Conservation (phyloP, 1,140 invertebrate species). For the Drosophila auraria region DNA sequence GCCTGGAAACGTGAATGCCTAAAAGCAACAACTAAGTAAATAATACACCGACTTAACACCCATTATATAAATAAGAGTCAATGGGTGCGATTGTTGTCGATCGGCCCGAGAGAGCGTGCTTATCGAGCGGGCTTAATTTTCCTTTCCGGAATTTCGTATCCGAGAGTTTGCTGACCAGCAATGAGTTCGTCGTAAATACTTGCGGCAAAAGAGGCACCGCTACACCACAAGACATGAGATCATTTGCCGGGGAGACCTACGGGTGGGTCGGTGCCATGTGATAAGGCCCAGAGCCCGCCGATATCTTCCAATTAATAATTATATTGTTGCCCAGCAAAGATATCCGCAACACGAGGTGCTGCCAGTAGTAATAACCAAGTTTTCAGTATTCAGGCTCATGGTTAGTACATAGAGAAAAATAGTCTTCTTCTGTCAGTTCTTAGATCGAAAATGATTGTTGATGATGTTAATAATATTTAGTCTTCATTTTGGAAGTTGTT, state of each 20-base stretch:
- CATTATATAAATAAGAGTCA: constrained; percentile 66
- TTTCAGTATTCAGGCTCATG: neutral
- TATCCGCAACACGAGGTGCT: constrained; percentile 11
- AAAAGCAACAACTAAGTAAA: constrained; percentile 48
- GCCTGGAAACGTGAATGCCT: constrained; percentile 56
- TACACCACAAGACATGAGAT: constrained; percentile 15
- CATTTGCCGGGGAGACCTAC: neutral
- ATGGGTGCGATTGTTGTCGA: constrained; percentile 35
- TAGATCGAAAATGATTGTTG: no score
- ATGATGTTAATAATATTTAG: neutral
- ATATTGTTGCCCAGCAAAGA: constrained; percentile 27
- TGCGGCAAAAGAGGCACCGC: constrained; percentile 16
- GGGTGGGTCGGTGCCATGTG: constrained; percentile 12
- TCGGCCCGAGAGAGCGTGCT: constrained; percentile 15
- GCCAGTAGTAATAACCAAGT: neutral
- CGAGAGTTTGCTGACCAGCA: constrained; percentile 40
- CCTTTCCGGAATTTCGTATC: constrained; percentile 24
- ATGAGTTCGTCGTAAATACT: constrained; percentile 19
- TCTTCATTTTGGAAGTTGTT: no score
- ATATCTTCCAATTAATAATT: constrained; percentile 46
- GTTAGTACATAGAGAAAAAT: neutral
- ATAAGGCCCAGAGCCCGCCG: constrained; percentile 17
- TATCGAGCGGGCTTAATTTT: constrained; percentile 17
- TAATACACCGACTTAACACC: constrained; percentile 54
- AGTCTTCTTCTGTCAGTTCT: neutral